phyloP scores from a whole-genome alignment of 1,140 invertebrate genomes.

The Meteorus sp. region DNA sequence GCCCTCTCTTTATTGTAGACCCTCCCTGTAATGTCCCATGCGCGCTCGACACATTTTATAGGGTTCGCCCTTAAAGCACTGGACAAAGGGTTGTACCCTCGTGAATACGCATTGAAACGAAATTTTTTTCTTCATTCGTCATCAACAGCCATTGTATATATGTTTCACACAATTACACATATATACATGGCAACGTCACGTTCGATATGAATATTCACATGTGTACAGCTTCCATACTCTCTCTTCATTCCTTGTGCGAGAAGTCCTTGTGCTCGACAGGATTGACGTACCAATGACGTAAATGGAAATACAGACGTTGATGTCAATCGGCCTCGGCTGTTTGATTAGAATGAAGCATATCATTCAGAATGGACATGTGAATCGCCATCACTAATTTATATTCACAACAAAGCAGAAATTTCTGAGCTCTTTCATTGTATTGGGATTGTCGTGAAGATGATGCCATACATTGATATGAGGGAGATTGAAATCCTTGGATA shows the following conservation, averaged over 20 bases:
- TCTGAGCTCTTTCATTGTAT: too few relatives aligned
- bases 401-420: too few relatives aligned
- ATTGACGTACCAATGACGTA: slow-evolving; percentile 24
- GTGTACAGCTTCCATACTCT: slow-evolving; percentile 11
- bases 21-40: slow-evolving; percentile 6
- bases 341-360: neutral
- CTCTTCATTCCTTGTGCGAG: neutral
- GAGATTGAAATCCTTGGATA: too few relatives aligned
- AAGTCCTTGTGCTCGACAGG: slow-evolving; percentile 14
- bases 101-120: slow-evolving; percentile 38
- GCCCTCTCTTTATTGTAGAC: slow-evolving; percentile 48
- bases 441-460: too few relatives aligned
- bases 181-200: slow-evolving; percentile 12
- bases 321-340: slow-evolving; percentile 14
- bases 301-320: slow-evolving; percentile 23
- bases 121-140: slow-evolving; percentile 46
- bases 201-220: neutral
- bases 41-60: slow-evolving; percentile 37
- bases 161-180: slow-evolving; percentile 6
- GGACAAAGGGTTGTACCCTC: slow-evolving; percentile 45
- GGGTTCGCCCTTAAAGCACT: slow-evolving; percentile 41
- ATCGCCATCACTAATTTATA: neutral
- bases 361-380: neutral
- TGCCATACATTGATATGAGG: too few relatives aligned
- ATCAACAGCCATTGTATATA: slow-evolving; percentile 46